Conservation (phyloP, 2,113 vertebrate species). For the Hassar affinis region DNA sequence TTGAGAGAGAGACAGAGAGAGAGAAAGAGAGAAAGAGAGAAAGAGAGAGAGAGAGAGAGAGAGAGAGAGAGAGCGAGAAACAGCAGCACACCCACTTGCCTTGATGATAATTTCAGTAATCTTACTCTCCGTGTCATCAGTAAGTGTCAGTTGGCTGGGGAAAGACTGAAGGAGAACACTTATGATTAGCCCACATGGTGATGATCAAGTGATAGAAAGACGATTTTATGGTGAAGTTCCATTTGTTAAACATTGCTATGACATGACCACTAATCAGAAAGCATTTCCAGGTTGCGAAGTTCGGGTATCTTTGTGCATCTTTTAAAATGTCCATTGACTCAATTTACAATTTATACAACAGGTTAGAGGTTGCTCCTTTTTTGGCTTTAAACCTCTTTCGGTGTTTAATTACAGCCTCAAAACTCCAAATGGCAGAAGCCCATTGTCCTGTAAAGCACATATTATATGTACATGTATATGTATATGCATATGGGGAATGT, state of each 20-base stretch:
- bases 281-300: background rate
- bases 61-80: conserved; percentile 7
- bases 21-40: no score
- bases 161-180: conserved; percentile 64
- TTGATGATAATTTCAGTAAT: conserved; percentile 86
- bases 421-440: background rate
- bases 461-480: background rate
- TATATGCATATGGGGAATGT: no score
- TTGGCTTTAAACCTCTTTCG: background rate
- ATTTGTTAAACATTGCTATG: background rate
- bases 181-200: conserved; percentile 25
- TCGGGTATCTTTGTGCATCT: background rate
- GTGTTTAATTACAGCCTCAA: background rate
- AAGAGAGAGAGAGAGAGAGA: background rate
- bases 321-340: background rate
- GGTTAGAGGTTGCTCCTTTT: background rate
- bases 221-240: background rate
- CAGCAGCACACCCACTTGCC: conserved; percentile 60
- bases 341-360: background rate
- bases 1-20: no score
- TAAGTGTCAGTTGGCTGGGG: conserved; percentile 78
- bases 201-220: conserved; percentile 13
- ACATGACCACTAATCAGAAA: background rate
- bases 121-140: conserved; percentile 81
- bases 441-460: background rate